Evolutionary conservation across 53 echinoderm and acorn worm genomes (phyloP), one percentile per base, ranked within the genome.

Genomic region (Pentamera pediparva): DNA sequence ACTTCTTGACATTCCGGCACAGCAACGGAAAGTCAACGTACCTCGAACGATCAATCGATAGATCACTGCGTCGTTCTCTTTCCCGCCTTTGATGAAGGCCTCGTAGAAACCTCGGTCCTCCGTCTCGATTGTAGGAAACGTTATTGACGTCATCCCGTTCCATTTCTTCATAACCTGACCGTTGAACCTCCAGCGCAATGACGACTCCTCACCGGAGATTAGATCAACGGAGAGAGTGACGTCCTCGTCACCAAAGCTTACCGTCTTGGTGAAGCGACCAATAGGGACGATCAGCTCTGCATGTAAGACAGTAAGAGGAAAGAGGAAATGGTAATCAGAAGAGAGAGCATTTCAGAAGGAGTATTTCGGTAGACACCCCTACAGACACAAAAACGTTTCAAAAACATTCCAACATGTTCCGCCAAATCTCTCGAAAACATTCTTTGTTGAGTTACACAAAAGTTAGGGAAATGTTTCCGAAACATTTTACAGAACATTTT

Each of bases 221-320:
- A 45, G 0, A 12, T 41, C 45, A 27, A 67, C 67, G 2, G 67
- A 40, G 5, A 67, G 47, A 10, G 67, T 67, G 9, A 47, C 48
- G 11, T 41, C 11, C 40, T 2, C 31, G 17, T 67, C 67, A 7
- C 39, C 38, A 21, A 67, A 41, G 30, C 67, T 67, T 3, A 67
- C 67, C 6, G 67, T 67, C 17, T 67, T 67, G 11, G 67, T 67
- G 28, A 67, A 67, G 11, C 67, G 67, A 43, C 67, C 67, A 15
- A 67, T 47, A 1, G 67, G 67, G 4, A 3, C 39, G 25, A 67
- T 2, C 40, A 38, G 29, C 22, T 41, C 67, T 67, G 17, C 12
- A 34, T 32, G n/a, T 32, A 17, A 61, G 6, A 32, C 19, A 61
- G 32, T 45, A 45, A 1, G n/a, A 15, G 0, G n/a, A n/a, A 45